A percentile compares a stretch with the other conserved stretches of the same genome.
phyloP scores from a whole-genome alignment of 2,797 vertebrate species.

The Trichosurus vulpecula region DNA sequence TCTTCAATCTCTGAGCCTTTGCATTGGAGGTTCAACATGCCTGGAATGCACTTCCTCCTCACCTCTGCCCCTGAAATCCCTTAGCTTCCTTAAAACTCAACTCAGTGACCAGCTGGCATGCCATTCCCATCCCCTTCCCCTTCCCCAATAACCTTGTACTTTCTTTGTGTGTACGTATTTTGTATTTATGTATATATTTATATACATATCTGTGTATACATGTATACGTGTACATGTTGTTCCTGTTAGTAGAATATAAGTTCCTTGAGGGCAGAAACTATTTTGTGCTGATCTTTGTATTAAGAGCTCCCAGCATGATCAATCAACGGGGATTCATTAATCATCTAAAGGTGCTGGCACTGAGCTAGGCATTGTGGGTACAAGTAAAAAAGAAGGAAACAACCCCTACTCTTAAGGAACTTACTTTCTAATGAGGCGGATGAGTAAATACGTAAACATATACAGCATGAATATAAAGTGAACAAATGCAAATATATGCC shows the following conservation, averaged over 20 bases:
- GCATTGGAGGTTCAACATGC: neutral
- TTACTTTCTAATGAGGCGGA: neutral
- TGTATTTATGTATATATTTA: neutral
- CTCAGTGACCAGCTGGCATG: neutral
- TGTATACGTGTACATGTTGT: neutral
- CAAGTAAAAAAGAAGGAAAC: neutral
- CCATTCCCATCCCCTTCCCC: neutral
- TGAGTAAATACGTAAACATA: neutral
- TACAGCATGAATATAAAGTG: neutral
- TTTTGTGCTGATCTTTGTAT: neutral
- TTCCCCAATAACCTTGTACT: neutral
- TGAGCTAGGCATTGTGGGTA: neutral
- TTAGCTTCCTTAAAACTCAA: neutral
- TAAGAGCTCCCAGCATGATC: neutral
- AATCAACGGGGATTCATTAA: neutral
- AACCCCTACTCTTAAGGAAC: neutral
- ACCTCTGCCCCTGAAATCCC: neutral
- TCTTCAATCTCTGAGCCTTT: neutral
- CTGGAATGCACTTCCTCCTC: neutral
- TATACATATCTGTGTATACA: neutral
- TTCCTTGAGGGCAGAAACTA: neutral
- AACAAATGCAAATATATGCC: neutral
- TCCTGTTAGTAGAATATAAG: neutral
- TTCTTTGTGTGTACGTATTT: neutral
- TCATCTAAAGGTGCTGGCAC: neutral